Evolutionary conservation across 2,888 invertebrate genomes (phyloP).

Genomic region (Gymnosoma rotundatum): DNA sequence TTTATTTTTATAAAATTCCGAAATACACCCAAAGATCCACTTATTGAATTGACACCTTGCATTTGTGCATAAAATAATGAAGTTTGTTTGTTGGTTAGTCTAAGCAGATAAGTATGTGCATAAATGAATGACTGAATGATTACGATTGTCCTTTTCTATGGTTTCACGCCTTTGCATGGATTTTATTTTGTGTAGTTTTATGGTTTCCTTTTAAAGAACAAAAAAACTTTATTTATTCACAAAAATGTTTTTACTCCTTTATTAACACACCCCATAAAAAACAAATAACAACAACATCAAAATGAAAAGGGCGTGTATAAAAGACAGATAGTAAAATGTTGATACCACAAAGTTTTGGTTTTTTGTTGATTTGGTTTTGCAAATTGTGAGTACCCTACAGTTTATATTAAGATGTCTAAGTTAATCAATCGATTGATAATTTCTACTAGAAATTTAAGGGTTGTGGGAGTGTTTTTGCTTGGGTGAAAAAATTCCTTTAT

Average conservation of each 20-base stretch:
- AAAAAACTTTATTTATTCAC: not conserved
- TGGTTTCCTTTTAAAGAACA: slow-evolving; percentile 53
- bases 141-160: slow-evolving; percentile 27
- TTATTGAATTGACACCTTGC: not conserved
- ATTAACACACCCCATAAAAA: slow-evolving; percentile 1
- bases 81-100: not conserved
- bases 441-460: too few species aligned
- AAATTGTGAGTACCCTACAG: not conserved
- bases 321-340: slow-evolving; percentile 1
- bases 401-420: too few species aligned
- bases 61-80: not conserved
- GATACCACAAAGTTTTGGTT: slow-evolving; percentile 32
- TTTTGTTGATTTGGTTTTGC: slow-evolving; percentile 22
- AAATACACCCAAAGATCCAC: not conserved
- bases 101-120: not conserved
- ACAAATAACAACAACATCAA: not conserved
- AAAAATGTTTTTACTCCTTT: not conserved
- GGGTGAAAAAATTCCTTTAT: too few species aligned
- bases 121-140: not conserved
- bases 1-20: not conserved
- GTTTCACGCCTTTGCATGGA: slow-evolving; percentile 34
- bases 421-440: too few species aligned
- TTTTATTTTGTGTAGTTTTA: slow-evolving; percentile 54
- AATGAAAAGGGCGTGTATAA: not conserved
- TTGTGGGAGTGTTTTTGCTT: too few species aligned